phyloP scores from a whole-genome alignment of 2,888 invertebrate genomes.

The Drosophila demipolita region DNA sequence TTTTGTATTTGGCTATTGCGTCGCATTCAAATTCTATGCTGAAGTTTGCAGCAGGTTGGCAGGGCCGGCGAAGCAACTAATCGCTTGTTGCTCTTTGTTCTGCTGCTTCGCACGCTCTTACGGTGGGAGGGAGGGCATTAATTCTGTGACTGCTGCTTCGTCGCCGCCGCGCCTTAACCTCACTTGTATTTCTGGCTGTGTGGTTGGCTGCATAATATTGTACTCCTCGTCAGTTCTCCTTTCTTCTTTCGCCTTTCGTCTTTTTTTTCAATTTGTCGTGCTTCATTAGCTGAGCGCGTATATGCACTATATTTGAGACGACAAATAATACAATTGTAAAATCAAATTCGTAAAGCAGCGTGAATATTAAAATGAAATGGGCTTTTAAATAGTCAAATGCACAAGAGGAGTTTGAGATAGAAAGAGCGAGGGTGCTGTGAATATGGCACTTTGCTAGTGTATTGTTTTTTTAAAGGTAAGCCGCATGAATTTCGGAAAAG shows the following conservation, averaged over 20 bases:
- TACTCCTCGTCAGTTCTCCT: slow-evolving; percentile 8
- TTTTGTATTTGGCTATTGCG: slow-evolving; percentile 42
- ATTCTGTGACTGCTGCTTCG: slow-evolving; percentile 35
- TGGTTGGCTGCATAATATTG: slow-evolving; percentile 74
- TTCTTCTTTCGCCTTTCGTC: slow-evolving; percentile 26
- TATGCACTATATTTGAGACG: slow-evolving; percentile 45
- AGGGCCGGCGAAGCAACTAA: slow-evolving; percentile 35
- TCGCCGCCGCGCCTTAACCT: slow-evolving; percentile 65
- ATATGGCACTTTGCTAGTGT: slow-evolving; percentile 37
- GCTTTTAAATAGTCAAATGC: slow-evolving; percentile 1
- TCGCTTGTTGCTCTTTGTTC: slow-evolving; percentile 58
- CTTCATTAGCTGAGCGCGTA: slow-evolving; percentile 46
- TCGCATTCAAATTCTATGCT: slow-evolving; percentile 40
- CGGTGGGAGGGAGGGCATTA: slow-evolving; percentile 32
- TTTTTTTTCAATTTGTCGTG: slow-evolving; percentile 49
- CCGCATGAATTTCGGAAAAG: slow-evolving; percentile 42
- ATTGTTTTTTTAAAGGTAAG: slow-evolving; percentile 39
- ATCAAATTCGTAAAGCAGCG: slow-evolving; percentile 50
- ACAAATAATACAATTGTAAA: slow-evolving; percentile 40
- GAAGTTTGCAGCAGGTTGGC: slow-evolving; percentile 40
- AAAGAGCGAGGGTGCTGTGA: slow-evolving; percentile 6
- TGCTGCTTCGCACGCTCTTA: slow-evolving; percentile 55
- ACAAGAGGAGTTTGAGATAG: neutral
- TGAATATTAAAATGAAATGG: slow-evolving; percentile 42
- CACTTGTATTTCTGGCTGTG: slow-evolving; percentile 62